Evolutionary conservation across 1,140 invertebrate genomes (phyloP), one percentile per base, ranked within the genome.

Genomic region (Ectropis grisescens): DNA sequence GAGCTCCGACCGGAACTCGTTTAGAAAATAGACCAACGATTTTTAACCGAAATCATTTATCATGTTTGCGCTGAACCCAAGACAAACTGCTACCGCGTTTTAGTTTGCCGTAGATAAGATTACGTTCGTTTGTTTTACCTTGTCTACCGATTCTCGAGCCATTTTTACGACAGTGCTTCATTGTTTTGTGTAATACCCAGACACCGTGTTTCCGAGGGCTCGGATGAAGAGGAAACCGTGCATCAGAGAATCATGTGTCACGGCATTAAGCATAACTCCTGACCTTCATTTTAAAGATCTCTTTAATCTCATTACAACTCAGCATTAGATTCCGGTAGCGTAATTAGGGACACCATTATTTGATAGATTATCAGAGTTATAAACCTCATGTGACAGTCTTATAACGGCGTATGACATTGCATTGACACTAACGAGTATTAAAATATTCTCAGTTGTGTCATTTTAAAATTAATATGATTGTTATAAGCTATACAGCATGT

Each of bases 41-140:
- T 78, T 79, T 80, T 65, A 67, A 74, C 58, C 71, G 59, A 78
- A 78, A 69, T 76, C 59, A 78, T 76, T 78, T 81, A 78, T 81
- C 76, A 74, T 76, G 72, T 81, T 80, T 80, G 65, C 64, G 64
- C 53, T 71, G 69, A 76, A 64, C 72, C 66, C 62, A 80, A 76
- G 67, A 74, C 70, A 81, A 78, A 81, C 76, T 76, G 76, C 76
- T 78, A 78, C 76, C 62, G 64, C 67, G 69, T 60, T 78, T 81
- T 51, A 76, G 70, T 81, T 78, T 81, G 58, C 62, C 43, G 43
- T 62, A 78, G 76, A 78, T 81, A 76, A 81, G 72, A 81, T 81
- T 61, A 62, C 47, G 46, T 47, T 14, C 52, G 71, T 80, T 74
- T 81, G 72, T 74, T 81, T 78, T 80, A 67, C 57, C 58, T 71